Conservation (phyloP, 2,113 vertebrate species). For the Daphoenositta chrysoptera region DNA sequence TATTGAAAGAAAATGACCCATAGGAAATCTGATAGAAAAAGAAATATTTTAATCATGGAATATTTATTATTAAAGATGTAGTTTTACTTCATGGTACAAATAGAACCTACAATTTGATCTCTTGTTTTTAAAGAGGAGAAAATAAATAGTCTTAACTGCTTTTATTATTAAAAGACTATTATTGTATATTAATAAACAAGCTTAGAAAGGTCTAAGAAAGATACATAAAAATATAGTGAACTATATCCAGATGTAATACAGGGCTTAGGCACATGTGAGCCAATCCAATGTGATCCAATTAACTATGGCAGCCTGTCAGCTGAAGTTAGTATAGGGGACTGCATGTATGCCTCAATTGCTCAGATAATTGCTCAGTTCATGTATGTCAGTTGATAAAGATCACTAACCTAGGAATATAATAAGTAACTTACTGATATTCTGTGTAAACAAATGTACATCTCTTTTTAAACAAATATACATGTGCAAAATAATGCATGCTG, state of each 20-base stretch:
- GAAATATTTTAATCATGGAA: not conserved
- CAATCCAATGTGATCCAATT: not conserved
- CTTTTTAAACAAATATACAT: not conserved
- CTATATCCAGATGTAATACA: not conserved
- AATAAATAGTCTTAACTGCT: not conserved
- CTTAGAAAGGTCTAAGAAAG: not conserved
- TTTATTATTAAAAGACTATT: not conserved
- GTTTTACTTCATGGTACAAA: not conserved
- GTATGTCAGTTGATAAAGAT: not conserved
- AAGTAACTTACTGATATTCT: not conserved
- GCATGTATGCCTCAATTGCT: not conserved
- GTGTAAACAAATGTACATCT: not conserved
- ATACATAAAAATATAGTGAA: not conserved
- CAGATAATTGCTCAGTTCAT: not conserved
- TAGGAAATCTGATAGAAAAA: not conserved
- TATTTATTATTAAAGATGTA: not conserved
- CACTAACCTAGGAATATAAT: not conserved
- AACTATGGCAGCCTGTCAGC: not conserved
- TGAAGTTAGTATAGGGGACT: not conserved
- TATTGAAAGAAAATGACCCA: not conserved
- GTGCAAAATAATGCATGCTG: not conserved
- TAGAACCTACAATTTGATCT: not conserved
- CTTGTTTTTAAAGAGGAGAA: not conserved
- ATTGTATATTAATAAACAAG: not conserved
- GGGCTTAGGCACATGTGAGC: not conserved